Base-by-base conservation (phyloP, 1,140 invertebrate genomes). In the Hyles vespertilio region DNA sequence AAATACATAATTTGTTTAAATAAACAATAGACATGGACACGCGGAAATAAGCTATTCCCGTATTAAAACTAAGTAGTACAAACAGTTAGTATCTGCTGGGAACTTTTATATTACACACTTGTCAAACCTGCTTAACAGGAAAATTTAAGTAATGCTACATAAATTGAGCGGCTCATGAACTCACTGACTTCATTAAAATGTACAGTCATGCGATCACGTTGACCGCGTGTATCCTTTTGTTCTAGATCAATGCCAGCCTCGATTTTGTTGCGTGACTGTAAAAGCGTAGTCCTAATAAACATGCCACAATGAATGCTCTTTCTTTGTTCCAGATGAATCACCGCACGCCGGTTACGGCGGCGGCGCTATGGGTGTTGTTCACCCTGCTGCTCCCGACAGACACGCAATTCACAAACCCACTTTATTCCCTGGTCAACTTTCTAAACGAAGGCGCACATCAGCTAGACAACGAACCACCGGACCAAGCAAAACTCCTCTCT, bases 381-480 rank as follows among this genome's bases (percentile, higher is more conserved):
- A 55, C 61, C n/a, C 48, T 71, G 11, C 57, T 76, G 43, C 60
- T 73, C n/a, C 70, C 71, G 40, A 74, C 67, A 10, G 51, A 69
- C 34, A 69, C 77, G 49, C 81, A 84, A 56, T 40, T 67, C 36
- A 43, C 64, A 32, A 75, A 78, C 60, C 79, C 83, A 0, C 54
- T 89, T 22, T 52, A 70, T 32, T 86, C 86, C 0, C 56, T 89
- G 6, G 65, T 83, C 57, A 76, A 84, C 32, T 89, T 89, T 57
- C 61, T 89, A 3, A 61, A 73, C 59, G 86, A 89, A 61, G 86
- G 86, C 51, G 67, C 77, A 7, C 59, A 59, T 10, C 83, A 87
- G 46, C 65, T 81, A 5, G 80, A 86, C 58, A 77, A 70, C 11
- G 86, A 89, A 74, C 86, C 86, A 11, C 74, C 77, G 3, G 86